Evolutionary conservation across 2,797 vertebrate genomes (phyloP), one percentile per base, ranked within the genome.

Genomic region (Protonibea diacanthus): DNA sequence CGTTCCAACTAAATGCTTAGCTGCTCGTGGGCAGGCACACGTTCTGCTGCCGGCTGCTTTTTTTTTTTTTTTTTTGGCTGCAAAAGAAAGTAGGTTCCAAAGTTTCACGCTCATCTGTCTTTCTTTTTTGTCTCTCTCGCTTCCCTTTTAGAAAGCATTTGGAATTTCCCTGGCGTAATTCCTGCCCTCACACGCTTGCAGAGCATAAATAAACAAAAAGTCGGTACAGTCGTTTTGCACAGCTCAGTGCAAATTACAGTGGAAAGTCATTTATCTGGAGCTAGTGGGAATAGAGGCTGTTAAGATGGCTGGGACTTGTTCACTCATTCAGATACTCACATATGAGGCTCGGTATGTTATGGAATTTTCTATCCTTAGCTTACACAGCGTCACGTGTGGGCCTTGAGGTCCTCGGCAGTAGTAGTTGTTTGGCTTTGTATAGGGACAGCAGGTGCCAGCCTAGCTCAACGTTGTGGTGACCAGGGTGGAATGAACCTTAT

Each of bases 151-250:
- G 66, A 74, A 79, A 85, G 64, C 78, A 72, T 82, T 91, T 86
- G 78, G 77, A 89, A 86, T 87, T 86, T 86, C 88, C 86, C 82
- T 51, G 11, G 78, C 29, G 76, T 82, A 55, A 83, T 74, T 83
- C 76, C 70, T 84, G 82, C 66, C 82, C 84, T 81, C 72, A 73
- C 78, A 61, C n/a, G 5, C 74, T 76, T 7, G 3, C 76, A 51
- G 74, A 80, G 84, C 83, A 84, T 88, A 88, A 91, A 91, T 90
- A 85, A 89, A 85, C 84, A 85, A 83, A 81, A 86, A 78, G 81
- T 82, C 15, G 21, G 73, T 76, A 49, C 65, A 84, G 84, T 87
- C 68, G 58, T 91, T 91, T 88, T 90, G 84, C 86, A 88, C 84
- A 89, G 82, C 87, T 91, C 86, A 84, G 78, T 86, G 81, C 86